Conservation (phyloP, 2,797 vertebrate genomes). For the Cichlasoma orientale region DNA sequence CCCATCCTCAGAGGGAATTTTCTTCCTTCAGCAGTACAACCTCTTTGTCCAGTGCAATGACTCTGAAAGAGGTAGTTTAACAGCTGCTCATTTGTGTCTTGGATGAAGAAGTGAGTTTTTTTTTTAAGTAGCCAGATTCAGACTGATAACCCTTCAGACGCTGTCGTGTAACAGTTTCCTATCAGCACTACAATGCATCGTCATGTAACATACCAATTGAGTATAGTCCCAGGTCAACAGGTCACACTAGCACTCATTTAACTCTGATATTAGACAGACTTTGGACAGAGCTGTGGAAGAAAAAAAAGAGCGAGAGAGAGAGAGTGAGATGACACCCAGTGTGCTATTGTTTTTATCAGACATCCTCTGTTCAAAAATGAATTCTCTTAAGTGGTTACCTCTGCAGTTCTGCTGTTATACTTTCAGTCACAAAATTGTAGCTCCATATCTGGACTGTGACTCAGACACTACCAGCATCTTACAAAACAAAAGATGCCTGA, state of each 20-base stretch:
- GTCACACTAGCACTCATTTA: not conserved
- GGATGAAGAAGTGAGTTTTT: constrained; percentile 37
- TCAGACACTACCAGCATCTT: not conserved
- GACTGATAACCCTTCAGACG: constrained; percentile 20
- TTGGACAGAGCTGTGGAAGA: not conserved
- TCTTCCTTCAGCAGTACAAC: constrained; percentile 25
- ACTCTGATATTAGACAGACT: not conserved
- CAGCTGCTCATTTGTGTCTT: constrained; percentile 42
- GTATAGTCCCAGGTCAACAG: not conserved
- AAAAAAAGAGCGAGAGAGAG: not conserved
- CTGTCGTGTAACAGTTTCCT: not conserved
- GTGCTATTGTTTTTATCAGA: not conserved
- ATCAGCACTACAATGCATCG: not conserved
- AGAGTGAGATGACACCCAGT: not conserved
- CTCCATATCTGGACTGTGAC: not conserved
- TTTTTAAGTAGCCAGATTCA: constrained; percentile 24
- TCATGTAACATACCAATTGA: not conserved
- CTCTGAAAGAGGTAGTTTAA: constrained; percentile 26
- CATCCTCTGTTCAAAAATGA: not conserved
- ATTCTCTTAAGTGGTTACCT: not conserved
- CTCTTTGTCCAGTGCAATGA: constrained; percentile 27
- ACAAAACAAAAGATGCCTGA: not conserved
- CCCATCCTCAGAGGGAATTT: constrained; percentile 36
- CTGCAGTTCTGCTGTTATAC: not conserved
- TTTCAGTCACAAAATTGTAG: not conserved